Evolutionary conservation across 2,888 invertebrate species (phyloP), one percentile per base, ranked within the genome.

Genomic region (Drosophila eohydei): DNA sequence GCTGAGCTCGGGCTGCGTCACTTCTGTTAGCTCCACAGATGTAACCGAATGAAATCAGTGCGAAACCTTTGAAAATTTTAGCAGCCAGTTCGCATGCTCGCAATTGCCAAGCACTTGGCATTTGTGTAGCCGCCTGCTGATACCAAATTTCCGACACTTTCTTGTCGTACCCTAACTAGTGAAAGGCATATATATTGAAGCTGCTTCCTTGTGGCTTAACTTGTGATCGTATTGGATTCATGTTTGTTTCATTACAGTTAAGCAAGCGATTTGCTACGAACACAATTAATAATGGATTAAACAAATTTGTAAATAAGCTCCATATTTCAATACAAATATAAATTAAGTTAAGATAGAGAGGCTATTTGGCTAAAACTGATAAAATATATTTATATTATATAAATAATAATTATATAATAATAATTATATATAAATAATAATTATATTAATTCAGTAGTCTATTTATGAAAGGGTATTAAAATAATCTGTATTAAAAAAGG

Each of bases 21-120:
- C 36, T 74, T 50, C 59, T 60, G 62, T 60, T 44, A 41, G 52
- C 58, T 50, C 57, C 38, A 58, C 58, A 70, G 71, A 62, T 63
- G 80, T 80, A 80, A 74, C 81, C 51, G 50, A 85, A 85, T 88
- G 78, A 85, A 83, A 83, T 88, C 83, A 68, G 69, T 82, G 83
- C 57, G 46, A 83, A 83, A 54, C 72, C 69, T 71, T 86, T 83
- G 58, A 44, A 71, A 75, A 85, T 80, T 88, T 74, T 58, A 73
- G 56, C 81, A 83, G 64, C 52, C 68, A 75, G 80, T 56, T 65
- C 66, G 46, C 48, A 43, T 40, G 58, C 57, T 60, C 34, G 8
- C 63, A 73, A 41, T 67, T 62, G 56, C 64, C 59, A 69, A 78
- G 71, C 56, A 64, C 70, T 71, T 79, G 80, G 74, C 82, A 77